Evolutionary conservation across 2,888 invertebrate species (phyloP), one percentile per base, ranked within the genome.

Genomic region (Philhelius pedissequus): DNA sequence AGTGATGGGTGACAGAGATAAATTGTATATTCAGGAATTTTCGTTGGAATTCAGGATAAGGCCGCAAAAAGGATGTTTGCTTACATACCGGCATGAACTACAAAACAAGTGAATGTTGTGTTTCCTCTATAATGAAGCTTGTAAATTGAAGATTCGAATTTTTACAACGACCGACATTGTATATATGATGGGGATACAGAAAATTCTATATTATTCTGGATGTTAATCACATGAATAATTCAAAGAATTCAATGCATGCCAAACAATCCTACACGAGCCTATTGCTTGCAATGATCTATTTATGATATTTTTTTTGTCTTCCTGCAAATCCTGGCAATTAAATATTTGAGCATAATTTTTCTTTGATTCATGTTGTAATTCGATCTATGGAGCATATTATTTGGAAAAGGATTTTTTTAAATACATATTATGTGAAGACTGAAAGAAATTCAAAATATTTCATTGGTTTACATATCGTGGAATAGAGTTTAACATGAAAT

Each of bases 101-200:
- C 48, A 35, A 48, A 60, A 27, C 22, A 60, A 50, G 25, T 27
- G 18, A 71, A 50, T 62, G 43, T 40, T 45, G 45, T 64, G 20
- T 18, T 40, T 25, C 20, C n/a, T 20, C 13, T 52, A 54, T 77
- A 70, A 77, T 77, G 52, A 77, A 62, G 43, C 62, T 64, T 64
- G 64, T 48, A 48, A 48, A 64, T 48, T 48, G 48, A 20, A 64
- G 20, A 48, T 48, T 18, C 20, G 30, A 25, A 32, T 22, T 62
- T 60, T 40, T 18, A 0, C 15, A n/a, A 22, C 40, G 15, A 25
- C 20, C 5, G 8, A 0, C 1, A 5, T 48, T 2, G 6, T 38
- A 40, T n/a, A n/a, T n/a, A n/a, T n/a, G 40, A 15, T 15, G 22
- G 20, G 20, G 15, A 15, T 9, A 3, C 6, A 20, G 7, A 20